Base-by-base conservation (phyloP, 2,113 vertebrate species). In the Scortum barcoo region DNA sequence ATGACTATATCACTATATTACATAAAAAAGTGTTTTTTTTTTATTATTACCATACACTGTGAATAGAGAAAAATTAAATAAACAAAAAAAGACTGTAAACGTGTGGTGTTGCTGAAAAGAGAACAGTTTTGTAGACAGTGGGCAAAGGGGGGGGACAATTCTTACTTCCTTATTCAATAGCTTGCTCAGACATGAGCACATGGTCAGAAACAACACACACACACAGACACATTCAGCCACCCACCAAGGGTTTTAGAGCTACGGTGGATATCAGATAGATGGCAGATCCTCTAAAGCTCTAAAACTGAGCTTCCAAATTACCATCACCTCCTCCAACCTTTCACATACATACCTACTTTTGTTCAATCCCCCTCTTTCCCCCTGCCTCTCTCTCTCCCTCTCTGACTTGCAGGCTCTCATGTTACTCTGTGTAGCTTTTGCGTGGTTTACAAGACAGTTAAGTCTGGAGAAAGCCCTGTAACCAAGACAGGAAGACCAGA, bases 221-320 rank as follows among this genome's bases (percentile, higher is more conserved):
- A 50, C 51, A 75, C 20, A 68, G 72, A 63, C 26, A 46, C 61
- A 65, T 50, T 61, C 78, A 89, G 83, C 92, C 87, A 89, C 89
- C 82, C 90, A 91, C 89, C 0, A 28, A 83, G 86, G 65, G 50
- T 83, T 91, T 88, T 82, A 83, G 85, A 93, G 72, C 78, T 75
- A 89, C 22, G 78, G 70, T 81, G 86, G 89, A 92, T 93, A 95
- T 95, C 94, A 93, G 92, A 94, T 93, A 91, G 86, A 93, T 84
- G 86, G 84, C 88, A 92, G 93, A 93, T 95, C 92, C 89, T 89
- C 93, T 91, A 93, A 94, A 94, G 93, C 91, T 91, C 87, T 91
- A 93, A 94, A 93, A 93, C 90, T 82, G 80, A 92, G 92, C 93
- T 93, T 91, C 88, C 93, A 95, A 95, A 95, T 95, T 91, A 91